These are phyloP conservation scores for Miichthys miiuy DNA, from an alignment of 2,797 vertebrate species.

Conservation along the genomic window DNA sequence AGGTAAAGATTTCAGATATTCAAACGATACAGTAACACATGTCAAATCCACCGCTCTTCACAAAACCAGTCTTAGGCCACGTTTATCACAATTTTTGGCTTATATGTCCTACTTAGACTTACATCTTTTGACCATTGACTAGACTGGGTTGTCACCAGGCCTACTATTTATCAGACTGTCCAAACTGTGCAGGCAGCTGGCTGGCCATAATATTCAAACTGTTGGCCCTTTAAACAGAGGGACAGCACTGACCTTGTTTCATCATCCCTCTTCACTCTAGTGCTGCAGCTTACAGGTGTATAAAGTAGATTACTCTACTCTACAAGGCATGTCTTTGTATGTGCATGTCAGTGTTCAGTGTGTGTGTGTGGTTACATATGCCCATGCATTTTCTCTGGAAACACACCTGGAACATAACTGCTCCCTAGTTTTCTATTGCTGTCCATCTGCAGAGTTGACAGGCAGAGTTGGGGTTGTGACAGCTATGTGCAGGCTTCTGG, in stretches of 20 bases:
- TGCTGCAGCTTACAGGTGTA: constrained; percentile 82
- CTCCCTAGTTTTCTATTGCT: constrained; percentile 71
- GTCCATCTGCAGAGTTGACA: constrained; percentile 83
- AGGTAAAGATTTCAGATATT: constrained; percentile 82
- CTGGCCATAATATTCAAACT: constrained; percentile 62
- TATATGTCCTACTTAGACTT: constrained; percentile 4
- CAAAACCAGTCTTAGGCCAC: background rate
- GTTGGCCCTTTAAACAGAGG: constrained; percentile 54
- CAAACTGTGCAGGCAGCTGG: constrained; percentile 72
- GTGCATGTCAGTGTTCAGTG: constrained; percentile 44
- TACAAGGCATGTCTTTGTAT: constrained; percentile 82
- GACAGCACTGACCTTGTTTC: constrained; percentile 73
- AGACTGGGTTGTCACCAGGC: constrained; percentile 38
- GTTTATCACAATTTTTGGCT: background rate
- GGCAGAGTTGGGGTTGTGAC: constrained; percentile 71
- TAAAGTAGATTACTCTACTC: constrained; percentile 65
- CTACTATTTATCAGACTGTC: constrained; percentile 35
- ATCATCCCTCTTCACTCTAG: constrained; percentile 45
- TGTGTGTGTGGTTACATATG: constrained; percentile 51
- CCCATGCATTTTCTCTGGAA: constrained; percentile 55
- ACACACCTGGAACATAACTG: constrained; percentile 82
- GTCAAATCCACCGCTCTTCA: background rate
- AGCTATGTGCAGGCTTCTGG: constrained; percentile 69
- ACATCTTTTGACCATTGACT: constrained; percentile 28
- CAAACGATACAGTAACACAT: background rate